These are phyloP conservation scores for Aramus guarauna DNA, from an alignment of 2,113 vertebrate genomes.

Conservation along the genomic window DNA sequence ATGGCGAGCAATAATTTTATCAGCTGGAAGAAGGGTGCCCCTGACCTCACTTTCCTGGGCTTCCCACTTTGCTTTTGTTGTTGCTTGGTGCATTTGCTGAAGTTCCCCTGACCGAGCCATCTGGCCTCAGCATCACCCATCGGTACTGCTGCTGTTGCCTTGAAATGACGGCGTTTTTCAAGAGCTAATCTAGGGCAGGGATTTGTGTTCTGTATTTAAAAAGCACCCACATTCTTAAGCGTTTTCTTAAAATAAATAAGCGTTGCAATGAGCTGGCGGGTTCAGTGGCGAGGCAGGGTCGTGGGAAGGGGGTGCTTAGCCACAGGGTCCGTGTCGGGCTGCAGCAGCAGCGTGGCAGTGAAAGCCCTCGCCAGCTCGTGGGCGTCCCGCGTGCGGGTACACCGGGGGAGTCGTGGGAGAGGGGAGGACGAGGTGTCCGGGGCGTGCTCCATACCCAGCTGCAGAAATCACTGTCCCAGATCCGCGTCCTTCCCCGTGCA, in stretches of 20 bases:
- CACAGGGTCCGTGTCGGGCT: background rate
- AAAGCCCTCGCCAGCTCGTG: background rate
- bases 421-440: background rate
- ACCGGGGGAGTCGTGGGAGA: background rate
- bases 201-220: background rate
- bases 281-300: accelerated
- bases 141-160: background rate
- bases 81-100: background rate
- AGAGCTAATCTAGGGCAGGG: background rate
- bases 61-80: background rate
- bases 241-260: background rate
- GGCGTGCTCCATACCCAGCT: accelerated
- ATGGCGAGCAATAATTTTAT: background rate
- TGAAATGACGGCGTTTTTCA: background rate
- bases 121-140: background rate
- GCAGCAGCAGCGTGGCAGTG: background rate
- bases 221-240: background rate
- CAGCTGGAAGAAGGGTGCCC: background rate
- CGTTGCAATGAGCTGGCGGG: background rate
- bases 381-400: background rate
- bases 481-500: accelerated
- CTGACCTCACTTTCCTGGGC: background rate
- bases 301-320: background rate
- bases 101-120: background rate
- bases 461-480: background rate